Conservation (phyloP, 2,113 vertebrate genomes). For the Nicator chloris region DNA sequence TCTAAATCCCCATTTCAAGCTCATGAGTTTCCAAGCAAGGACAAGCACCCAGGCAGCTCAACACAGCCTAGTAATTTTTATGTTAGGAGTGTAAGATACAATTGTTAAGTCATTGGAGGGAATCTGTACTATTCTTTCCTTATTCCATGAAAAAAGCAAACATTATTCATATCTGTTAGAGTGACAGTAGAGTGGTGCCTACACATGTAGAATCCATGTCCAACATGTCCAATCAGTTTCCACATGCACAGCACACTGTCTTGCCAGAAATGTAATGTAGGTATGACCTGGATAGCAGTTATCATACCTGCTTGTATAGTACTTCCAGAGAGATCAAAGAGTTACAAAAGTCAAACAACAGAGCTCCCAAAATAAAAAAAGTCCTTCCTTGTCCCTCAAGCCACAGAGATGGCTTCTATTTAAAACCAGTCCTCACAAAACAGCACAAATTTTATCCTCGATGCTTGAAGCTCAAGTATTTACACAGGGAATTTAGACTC, state of each 20-base stretch:
- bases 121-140: background rate
- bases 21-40: background rate
- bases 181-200: background rate
- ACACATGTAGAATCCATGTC: background rate
- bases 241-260: background rate
- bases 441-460: constrained; percentile 62
- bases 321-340: constrained; percentile 44
- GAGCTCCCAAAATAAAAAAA: background rate
- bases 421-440: constrained; percentile 51
- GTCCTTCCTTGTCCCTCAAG: background rate
- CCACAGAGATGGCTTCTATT: constrained; percentile 40
- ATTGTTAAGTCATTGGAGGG: background rate
- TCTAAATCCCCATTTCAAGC: background rate
- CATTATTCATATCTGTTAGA: background rate
- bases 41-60: background rate
- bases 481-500: constrained; percentile 82
- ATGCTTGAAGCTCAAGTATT: constrained; percentile 77
- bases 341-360: constrained; percentile 17
- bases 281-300: background rate
- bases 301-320: constrained; percentile 52
- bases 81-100: background rate
- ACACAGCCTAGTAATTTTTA: background rate
- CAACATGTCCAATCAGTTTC: background rate
- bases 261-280: background rate
- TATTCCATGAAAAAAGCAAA: background rate